Base-by-base conservation (phyloP, 2,888 invertebrate genomes). In the Gortyna flavago region DNA sequence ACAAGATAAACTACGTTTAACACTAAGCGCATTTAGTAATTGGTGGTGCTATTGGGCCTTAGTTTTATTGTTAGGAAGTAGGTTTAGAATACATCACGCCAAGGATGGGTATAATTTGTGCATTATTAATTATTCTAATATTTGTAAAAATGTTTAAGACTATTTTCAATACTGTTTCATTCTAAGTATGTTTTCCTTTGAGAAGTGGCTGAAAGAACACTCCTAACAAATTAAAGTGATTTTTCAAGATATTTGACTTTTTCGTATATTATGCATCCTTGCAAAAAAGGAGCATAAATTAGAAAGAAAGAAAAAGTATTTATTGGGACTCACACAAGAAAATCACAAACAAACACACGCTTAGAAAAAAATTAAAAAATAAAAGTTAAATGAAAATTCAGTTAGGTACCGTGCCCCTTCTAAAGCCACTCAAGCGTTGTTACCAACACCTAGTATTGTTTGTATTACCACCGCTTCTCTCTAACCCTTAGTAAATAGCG, bases 381-480 rank as follows among this genome's bases (percentile, higher is more conserved):
- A 25, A n/a, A n/a, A n/a, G 54, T 5, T 11, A 57, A n/a, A 11
- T 25, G 0, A n/a, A 54, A n/a, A 54, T 54, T 67, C 16, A 51
- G 62, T 62, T 51, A 13, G 57, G 13, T 57, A 67, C 21, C 38
- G 8, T 21, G 25, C 25, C 41, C 54, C 11, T 70, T 41, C 48
- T 64, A 62, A 71, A 78, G 61, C 74, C 59, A 65, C 44, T 67
- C 44, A 54, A 73, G 29, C 66, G 16, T 67, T 80, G 74, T 67
- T 54, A 61, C 64, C 48, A n/a, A 65, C 65, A 72, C 25, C 57
- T 18, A 59, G 57, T n/a, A 25, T 66, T 80, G 61, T 79, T 62
- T 74, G 66, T 79, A 44, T 38, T 59, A 1, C 66, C 16, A 61
- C 29, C 35, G 66, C 21, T 74, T 67, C 35, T 54, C 79, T 51